These are phyloP conservation scores for Arizona elegans DNA, from an alignment of 2,113 vertebrate species.

Conservation along the genomic window DNA sequence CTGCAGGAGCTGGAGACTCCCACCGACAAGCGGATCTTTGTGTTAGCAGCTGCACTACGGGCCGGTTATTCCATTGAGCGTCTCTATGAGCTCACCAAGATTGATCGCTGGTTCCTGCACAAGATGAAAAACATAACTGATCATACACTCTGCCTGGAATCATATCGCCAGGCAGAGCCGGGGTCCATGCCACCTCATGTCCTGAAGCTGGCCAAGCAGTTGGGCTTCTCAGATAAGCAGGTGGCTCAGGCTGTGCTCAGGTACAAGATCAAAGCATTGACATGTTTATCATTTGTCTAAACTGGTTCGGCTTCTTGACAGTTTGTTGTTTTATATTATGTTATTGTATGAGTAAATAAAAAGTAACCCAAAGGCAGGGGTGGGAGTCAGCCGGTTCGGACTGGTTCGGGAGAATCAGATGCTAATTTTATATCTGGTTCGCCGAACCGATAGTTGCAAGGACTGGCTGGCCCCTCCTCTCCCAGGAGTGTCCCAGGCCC, in stretches of 20 bases:
- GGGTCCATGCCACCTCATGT: conserved; percentile 75
- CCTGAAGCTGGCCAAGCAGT: conserved; percentile 86
- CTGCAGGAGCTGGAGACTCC: conserved; percentile 92
- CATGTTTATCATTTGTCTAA: neutral
- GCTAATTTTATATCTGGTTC: too few relatives aligned
- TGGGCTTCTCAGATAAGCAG: conserved; percentile 97
- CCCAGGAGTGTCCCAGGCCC: too few relatives aligned
- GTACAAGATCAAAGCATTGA: conserved; percentile 45
- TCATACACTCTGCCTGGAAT: conserved; percentile 79
- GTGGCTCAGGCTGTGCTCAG: conserved; percentile 91
- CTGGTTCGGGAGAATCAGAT: too few relatives aligned
- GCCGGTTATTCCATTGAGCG: conserved; percentile 87
- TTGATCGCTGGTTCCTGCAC: conserved; percentile 96
- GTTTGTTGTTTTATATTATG: neutral
- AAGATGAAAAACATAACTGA: conserved; percentile 93
- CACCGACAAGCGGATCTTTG: conserved; percentile 94
- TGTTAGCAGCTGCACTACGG: conserved; percentile 85
- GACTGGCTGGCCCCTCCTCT: too few relatives aligned
- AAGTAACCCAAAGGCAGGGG: neutral
- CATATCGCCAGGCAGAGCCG: conserved; percentile 74
- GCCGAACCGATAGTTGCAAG: too few relatives aligned
- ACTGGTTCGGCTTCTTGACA: neutral
- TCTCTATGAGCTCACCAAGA: conserved; percentile 92
- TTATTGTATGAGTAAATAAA: neutral
- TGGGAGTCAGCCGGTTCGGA: too few relatives aligned